Evolutionary conservation across 2,888 invertebrate genomes (phyloP).

Genomic region (Baronia brevicornis): DNA sequence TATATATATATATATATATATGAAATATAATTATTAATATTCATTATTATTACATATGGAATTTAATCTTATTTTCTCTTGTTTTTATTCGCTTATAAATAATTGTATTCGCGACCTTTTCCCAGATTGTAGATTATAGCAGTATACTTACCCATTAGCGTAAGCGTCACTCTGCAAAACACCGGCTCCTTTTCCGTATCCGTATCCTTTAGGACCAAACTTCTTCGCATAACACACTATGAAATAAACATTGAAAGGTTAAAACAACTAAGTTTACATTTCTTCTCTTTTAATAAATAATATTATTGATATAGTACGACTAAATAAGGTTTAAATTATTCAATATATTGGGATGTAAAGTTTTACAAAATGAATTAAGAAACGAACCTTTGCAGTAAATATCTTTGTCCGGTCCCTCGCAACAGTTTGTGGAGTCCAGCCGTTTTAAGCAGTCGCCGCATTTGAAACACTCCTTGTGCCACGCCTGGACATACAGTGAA

Average conservation of each 20-base stretch:
- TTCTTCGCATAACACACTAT: conserved; percentile 96
- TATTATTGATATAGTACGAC: not conserved
- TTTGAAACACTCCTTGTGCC: conserved; percentile 96
- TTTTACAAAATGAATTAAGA: conserved; percentile 19
- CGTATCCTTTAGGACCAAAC: conserved; percentile 98
- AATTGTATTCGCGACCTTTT: no score
- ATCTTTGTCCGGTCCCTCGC: conserved; percentile 95
- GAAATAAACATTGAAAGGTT: conserved; percentile 52
- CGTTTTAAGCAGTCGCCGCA: conserved; percentile 91
- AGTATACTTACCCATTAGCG: conserved; percentile 83
- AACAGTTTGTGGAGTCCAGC: conserved; percentile 93
- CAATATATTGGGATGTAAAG: conserved; percentile 10
- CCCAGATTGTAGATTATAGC: conserved; percentile 33
- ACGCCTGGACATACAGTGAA: conserved; percentile 80
- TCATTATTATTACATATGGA: no score
- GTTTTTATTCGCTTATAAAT: no score
- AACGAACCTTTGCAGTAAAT: conserved; percentile 96
- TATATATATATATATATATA: no score
- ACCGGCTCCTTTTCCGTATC: conserved; percentile 97
- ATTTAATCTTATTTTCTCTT: no score
- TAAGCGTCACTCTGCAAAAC: conserved; percentile 92
- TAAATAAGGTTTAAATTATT: not conserved
- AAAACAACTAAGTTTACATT: conserved; percentile 15
- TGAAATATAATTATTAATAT: no score
- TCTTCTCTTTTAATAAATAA: conserved; percentile 6